Conservation (phyloP, 2,113 vertebrate genomes). For the Progne subis region DNA sequence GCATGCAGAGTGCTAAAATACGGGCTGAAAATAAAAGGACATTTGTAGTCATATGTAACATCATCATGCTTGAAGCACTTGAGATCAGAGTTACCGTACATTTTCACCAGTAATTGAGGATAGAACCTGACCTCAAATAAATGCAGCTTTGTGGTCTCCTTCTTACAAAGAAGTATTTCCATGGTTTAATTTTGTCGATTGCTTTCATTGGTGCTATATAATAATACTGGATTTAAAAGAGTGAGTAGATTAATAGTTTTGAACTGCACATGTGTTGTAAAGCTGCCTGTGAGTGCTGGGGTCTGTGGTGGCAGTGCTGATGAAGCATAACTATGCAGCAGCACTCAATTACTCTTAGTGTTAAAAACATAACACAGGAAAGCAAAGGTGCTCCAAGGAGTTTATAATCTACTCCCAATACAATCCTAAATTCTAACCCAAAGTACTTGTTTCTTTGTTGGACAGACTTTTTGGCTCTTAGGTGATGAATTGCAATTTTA, state of each 20-base stretch:
- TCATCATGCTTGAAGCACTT: fast-evolving
- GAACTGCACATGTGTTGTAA: neutral
- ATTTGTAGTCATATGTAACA: neutral
- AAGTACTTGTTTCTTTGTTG: neutral
- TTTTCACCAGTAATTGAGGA: neutral
- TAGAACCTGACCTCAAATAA: neutral
- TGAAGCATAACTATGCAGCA: neutral
- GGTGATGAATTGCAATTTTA: neutral
- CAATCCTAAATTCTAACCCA: neutral
- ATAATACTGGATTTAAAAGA: neutral
- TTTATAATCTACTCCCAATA: neutral
- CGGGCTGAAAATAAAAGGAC: neutral
- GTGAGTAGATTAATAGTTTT: neutral
- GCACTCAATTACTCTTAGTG: neutral
- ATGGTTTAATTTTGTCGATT: neutral
- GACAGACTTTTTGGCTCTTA: neutral
- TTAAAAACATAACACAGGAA: neutral
- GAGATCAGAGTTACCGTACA: neutral
- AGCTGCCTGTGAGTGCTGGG: neutral
- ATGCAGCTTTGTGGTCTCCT: neutral
- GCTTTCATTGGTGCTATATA: neutral
- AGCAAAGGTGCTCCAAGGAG: neutral
- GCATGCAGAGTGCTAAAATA: neutral
- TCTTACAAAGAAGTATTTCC: neutral
- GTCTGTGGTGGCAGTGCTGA: neutral